Evolutionary conservation across 2,797 vertebrate genomes (phyloP).

Genomic region (Salarias fasciatus): DNA sequence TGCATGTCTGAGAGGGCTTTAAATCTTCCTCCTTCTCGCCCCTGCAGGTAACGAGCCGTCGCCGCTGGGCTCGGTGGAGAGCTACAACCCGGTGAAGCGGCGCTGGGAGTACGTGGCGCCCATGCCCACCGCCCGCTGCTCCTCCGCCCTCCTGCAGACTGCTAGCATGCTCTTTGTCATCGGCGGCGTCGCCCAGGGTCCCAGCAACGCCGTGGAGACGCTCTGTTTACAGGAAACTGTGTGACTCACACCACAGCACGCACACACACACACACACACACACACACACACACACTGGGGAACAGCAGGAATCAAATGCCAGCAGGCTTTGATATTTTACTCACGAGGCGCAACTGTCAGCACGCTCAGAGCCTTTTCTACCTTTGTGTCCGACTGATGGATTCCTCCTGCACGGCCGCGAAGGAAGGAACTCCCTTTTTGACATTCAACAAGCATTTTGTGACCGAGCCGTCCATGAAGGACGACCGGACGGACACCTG

Average conservation of each 20-base stretch:
- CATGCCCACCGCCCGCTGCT: conserved; percentile 93
- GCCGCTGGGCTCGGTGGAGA: conserved; percentile 91
- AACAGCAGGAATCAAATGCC: conserved; percentile 14
- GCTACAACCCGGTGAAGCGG: conserved; percentile 89
- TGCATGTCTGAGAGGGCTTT: neutral
- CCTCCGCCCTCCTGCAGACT: conserved; percentile 87
- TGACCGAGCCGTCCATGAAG: conserved; percentile 11
- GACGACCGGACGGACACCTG: conserved; percentile 27
- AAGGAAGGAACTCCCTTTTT: conserved; percentile 28
- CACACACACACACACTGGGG: neutral
- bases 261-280: neutral
- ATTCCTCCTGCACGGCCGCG: conserved; percentile 20
- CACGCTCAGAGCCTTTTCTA: conserved; percentile 33
- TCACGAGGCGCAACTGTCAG: conserved; percentile 24
- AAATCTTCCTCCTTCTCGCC: conserved; percentile 6
- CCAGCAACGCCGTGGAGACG: conserved; percentile 92
- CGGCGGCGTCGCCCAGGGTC: conserved; percentile 94
- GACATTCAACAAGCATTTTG: conserved; percentile 43
- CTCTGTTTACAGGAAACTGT: conserved; percentile 89
- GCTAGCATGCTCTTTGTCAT: conserved; percentile 89
- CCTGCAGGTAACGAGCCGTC: conserved; percentile 91
- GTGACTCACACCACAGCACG: conserved; percentile 74
- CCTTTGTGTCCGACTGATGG: conserved; percentile 34
- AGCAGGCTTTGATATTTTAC: conserved; percentile 23
- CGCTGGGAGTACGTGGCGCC: conserved; percentile 91